phyloP scores from a whole-genome alignment of 1,140 invertebrate genomes.

The Ectropis grisescens region DNA sequence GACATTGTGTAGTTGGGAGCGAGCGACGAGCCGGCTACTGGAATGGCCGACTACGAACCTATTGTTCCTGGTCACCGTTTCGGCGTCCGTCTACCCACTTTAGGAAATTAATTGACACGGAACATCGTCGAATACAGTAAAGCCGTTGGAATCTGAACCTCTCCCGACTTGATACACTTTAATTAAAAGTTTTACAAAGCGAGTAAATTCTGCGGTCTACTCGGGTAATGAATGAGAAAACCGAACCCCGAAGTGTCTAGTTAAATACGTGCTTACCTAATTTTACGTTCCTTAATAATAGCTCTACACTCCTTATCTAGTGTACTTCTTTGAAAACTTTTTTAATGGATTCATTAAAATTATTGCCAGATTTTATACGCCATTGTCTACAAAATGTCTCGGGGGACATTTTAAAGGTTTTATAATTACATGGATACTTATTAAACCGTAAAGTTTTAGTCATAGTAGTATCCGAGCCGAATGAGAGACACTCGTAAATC shows the following conservation, averaged over 20 bases:
- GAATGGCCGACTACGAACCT: slow-evolving; percentile 20
- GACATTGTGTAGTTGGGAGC: slow-evolving; percentile 38
- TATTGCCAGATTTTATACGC: no score
- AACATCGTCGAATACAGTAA: slow-evolving; percentile 42
- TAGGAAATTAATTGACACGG: slow-evolving; percentile 50
- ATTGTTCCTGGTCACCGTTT: slow-evolving; percentile 39
- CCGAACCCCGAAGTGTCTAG: slow-evolving; percentile 7
- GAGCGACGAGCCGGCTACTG: slow-evolving; percentile 29
- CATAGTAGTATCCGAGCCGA: no score
- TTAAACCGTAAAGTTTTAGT: no score
- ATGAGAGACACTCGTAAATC: not conserved
- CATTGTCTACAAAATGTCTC: no score
- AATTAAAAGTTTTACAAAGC: slow-evolving; percentile 58
- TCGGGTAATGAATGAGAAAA: slow-evolving; percentile 26
- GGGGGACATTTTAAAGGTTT: no score
- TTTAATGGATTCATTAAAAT: no score
- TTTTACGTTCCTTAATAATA: slow-evolving; percentile 1
- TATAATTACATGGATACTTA: no score
- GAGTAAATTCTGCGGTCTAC: slow-evolving; percentile 24
- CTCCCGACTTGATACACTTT: slow-evolving; percentile 48
- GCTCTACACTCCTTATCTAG: no score
- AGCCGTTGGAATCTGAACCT: slow-evolving; percentile 33
- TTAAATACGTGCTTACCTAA: slow-evolving; percentile 10
- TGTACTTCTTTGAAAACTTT: no score
- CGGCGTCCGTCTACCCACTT: slow-evolving; percentile 33